Evolutionary conservation across 1,140 invertebrate genomes (phyloP).

Genomic region (Hormaphis cornu): DNA sequence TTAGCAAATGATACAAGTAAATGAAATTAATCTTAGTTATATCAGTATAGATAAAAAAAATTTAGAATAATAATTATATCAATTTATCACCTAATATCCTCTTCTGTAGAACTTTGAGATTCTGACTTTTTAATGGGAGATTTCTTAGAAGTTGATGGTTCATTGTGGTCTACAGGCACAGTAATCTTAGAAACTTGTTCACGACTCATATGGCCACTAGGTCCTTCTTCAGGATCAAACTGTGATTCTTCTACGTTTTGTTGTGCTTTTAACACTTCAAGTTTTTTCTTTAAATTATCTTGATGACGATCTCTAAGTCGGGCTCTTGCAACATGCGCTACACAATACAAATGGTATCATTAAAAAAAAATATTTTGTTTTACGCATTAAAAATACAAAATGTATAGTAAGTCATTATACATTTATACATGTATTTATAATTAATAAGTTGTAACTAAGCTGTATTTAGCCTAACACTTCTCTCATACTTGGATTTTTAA

Average conservation of each 20-base stretch:
- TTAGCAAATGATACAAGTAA: background rate
- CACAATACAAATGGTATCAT: slow-evolving; percentile 33
- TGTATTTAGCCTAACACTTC: too few relatives aligned
- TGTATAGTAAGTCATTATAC: too few relatives aligned
- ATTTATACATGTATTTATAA: background rate
- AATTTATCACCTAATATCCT: background rate
- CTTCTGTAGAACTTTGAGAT: background rate
- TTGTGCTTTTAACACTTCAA: slow-evolving; percentile 81
- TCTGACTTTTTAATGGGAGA: background rate
- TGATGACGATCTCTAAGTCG: slow-evolving; percentile 85
- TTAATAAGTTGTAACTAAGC: too few relatives aligned
- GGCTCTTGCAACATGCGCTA: slow-evolving; percentile 88
- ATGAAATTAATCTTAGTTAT: background rate
- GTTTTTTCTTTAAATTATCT: slow-evolving; percentile 78
- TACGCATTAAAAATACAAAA: too few relatives aligned
- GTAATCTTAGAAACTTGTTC: background rate
- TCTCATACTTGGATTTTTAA: too few relatives aligned
- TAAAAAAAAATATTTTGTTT: too few relatives aligned
- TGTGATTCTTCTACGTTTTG: slow-evolving; percentile 54
- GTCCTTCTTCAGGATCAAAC: slow-evolving; percentile 33
- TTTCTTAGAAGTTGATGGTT: slow-evolving; percentile 7
- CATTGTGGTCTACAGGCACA: background rate
- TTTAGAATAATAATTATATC: background rate
- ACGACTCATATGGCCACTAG: background rate
- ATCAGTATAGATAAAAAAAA: background rate